Evolutionary conservation across 2,797 vertebrate species (phyloP).

Genomic region (Poecilia picta): DNA sequence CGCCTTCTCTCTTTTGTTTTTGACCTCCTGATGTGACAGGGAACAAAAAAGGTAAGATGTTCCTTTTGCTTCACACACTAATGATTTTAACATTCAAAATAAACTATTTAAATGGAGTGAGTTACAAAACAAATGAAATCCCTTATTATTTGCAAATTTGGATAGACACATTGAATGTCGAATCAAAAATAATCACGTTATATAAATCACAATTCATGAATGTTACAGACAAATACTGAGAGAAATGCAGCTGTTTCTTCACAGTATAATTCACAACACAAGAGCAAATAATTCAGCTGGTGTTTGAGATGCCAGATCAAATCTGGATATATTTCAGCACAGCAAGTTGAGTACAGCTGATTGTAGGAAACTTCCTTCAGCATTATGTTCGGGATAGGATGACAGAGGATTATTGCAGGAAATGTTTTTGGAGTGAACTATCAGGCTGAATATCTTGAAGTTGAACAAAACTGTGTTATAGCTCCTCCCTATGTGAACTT

Average conservation of each 20-base stretch:
- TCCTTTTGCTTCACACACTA: neutral
- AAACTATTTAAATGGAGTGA: neutral
- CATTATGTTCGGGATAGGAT: neutral
- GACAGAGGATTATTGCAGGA: neutral
- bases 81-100: neutral
- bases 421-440: neutral
- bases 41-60: constrained; percentile 94
- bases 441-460: neutral
- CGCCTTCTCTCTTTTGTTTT: constrained; percentile 59
- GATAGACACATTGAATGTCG: neutral
- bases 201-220: neutral
- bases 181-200: neutral
- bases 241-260: neutral
- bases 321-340: neutral
- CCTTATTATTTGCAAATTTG: neutral
- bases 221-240: neutral
- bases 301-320: neutral
- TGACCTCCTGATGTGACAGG: constrained; percentile 81
- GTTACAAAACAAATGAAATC: neutral
- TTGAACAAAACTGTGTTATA: neutral
- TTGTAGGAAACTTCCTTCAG: neutral
- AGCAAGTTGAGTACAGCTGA: neutral
- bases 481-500: neutral
- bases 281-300: neutral
- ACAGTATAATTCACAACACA: neutral